Conservation (phyloP, 2,113 vertebrate genomes). For the Rhegmatorhina hoffmannsi region DNA sequence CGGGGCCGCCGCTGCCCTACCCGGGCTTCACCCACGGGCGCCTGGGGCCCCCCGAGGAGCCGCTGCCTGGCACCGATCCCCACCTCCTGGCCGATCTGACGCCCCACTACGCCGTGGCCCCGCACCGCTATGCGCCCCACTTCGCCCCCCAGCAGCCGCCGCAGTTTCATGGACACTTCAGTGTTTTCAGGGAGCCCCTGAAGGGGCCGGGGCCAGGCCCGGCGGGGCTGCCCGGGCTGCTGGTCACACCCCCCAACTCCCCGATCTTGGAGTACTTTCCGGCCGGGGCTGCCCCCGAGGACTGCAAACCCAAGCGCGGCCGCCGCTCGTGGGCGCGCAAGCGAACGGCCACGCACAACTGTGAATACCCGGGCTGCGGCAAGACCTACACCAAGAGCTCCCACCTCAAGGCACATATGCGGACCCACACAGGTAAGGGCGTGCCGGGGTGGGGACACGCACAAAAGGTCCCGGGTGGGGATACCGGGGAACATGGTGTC, state of each 20-base stretch:
- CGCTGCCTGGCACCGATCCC: slow-evolving; percentile 63
- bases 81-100: slow-evolving; percentile 70
- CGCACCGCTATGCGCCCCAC: slow-evolving; percentile 71
- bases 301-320: slow-evolving; percentile 85
- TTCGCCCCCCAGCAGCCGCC: slow-evolving; percentile 70
- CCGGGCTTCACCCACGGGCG: slow-evolving; percentile 67
- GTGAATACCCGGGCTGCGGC: slow-evolving; percentile 89
- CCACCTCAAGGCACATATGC: slow-evolving; percentile 91
- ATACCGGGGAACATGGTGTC: neutral
- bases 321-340: slow-evolving; percentile 88
- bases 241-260: slow-evolving; percentile 88
- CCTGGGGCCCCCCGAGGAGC: slow-evolving; percentile 54
- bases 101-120: slow-evolving; percentile 69
- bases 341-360: slow-evolving; percentile 89
- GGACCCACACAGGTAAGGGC: slow-evolving; percentile 88
- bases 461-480: neutral
- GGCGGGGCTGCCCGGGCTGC: slow-evolving; percentile 76
- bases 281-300: slow-evolving; percentile 70
- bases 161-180: slow-evolving; percentile 84
- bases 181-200: slow-evolving; percentile 77
- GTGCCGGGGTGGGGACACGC: neutral
- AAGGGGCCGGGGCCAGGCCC: slow-evolving; percentile 68
- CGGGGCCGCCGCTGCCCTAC: slow-evolving; percentile 54
- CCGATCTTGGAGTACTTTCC: slow-evolving; percentile 86
- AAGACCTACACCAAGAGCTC: slow-evolving; percentile 95